phyloP scores from a whole-genome alignment of 2,113 vertebrate genomes.

The Myotis lucifugus region DNA sequence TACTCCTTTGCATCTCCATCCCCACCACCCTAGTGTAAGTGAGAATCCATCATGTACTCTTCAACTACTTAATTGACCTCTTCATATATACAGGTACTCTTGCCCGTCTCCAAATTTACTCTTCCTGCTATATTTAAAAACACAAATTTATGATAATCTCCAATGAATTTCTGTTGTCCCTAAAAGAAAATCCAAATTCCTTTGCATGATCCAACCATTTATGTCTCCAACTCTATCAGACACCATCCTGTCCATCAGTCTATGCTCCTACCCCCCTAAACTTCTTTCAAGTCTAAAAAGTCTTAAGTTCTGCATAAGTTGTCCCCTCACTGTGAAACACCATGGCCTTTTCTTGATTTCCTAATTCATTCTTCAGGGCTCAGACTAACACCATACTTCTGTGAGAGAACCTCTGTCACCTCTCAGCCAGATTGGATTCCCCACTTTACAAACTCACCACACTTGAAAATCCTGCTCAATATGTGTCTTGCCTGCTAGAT shows the following conservation, averaged over 20 bases:
- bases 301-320: neutral
- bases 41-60: neutral
- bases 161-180: neutral
- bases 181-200: constrained; percentile 30
- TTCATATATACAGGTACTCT: neutral
- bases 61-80: neutral
- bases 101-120: neutral
- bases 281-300: constrained; percentile 40
- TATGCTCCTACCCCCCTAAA: constrained; percentile 5
- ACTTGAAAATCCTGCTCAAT: constrained; percentile 6
- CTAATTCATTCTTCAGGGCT: constrained; percentile 9
- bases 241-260: neutral
- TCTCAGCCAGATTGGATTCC: neutral
- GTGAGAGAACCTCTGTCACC: neutral
- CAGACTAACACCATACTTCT: constrained; percentile 4
- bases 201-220: neutral
- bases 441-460: constrained; percentile 4
- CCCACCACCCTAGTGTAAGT: neutral
- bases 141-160: constrained; percentile 31
- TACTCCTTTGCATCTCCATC: constrained; percentile 13
- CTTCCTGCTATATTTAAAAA: constrained; percentile 41
- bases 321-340: neutral
- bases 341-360: neutral
- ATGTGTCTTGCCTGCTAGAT: neutral
- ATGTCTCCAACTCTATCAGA: neutral